phyloP scores from a whole-genome alignment of 2,888 invertebrate genomes.

The Euzophera pinguis region DNA sequence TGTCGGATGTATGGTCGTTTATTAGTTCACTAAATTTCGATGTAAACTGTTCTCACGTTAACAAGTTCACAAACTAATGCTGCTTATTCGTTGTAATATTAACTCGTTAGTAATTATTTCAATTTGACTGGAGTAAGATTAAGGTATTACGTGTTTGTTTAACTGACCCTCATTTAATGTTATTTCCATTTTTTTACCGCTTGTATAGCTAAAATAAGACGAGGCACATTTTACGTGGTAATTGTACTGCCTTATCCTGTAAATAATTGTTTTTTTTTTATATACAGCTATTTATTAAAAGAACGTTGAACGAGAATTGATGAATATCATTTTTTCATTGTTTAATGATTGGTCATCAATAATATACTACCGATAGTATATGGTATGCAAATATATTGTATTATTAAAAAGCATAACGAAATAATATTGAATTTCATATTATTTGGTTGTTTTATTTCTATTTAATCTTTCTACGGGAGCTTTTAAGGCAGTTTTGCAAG shows the following conservation, averaged over 20 bases:
- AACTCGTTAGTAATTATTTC: slow-evolving; percentile 72
- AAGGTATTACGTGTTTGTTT: slow-evolving; percentile 56
- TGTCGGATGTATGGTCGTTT: slow-evolving; percentile 41
- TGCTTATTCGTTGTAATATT: slow-evolving; percentile 73
- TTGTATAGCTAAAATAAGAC: slow-evolving; percentile 76
- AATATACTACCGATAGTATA: slow-evolving; percentile 77
- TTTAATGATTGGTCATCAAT: slow-evolving; percentile 78
- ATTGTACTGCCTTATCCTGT: slow-evolving; percentile 77
- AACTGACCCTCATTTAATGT: slow-evolving; percentile 60
- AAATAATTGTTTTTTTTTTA: slow-evolving; percentile 81
- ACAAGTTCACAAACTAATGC: slow-evolving; percentile 78
- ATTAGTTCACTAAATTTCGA: slow-evolving; percentile 38
- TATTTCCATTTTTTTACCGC: slow-evolving; percentile 72
- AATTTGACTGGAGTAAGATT: slow-evolving; percentile 69
- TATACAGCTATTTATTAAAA: slow-evolving; percentile 81
- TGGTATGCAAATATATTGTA: slow-evolving; percentile 79
- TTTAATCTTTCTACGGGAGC: no score
- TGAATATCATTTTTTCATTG: slow-evolving; percentile 75
- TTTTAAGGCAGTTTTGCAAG: no score
- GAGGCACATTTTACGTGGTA: slow-evolving; percentile 76
- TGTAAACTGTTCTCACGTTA: slow-evolving; percentile 48
- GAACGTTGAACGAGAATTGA: slow-evolving; percentile 75
- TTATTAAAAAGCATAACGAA: slow-evolving; percentile 79
- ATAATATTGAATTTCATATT: slow-evolving; percentile 80
- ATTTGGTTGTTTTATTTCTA: slow-evolving; percentile 57